phyloP scores from a whole-genome alignment of 2,888 invertebrate genomes.

The Pristionchus exspectatus region DNA sequence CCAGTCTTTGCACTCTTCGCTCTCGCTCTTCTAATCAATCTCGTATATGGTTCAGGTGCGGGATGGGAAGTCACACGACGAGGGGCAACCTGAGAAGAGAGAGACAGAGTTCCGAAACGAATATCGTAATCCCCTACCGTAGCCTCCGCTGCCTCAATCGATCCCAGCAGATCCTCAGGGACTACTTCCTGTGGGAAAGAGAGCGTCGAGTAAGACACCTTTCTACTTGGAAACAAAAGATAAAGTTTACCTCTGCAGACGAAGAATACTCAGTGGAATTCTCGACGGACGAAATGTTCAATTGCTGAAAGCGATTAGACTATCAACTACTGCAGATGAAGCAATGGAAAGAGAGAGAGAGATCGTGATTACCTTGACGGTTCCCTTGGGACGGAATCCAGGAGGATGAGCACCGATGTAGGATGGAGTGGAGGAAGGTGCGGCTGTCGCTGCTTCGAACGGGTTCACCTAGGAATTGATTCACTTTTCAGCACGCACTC shows the following conservation, averaged over 20 bases:
- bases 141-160: conserved; percentile 42
- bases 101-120: background rate
- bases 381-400: conserved; percentile 49
- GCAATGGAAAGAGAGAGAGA: background rate
- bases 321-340: conserved; percentile 29
- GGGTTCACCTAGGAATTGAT: conserved; percentile 31
- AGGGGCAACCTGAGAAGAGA: background rate
- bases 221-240: background rate
- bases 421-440: background rate
- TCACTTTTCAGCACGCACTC: too few species aligned
- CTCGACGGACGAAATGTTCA: conserved; percentile 48
- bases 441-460: background rate
- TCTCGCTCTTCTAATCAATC: conserved; percentile 45
- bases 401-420: conserved; percentile 35
- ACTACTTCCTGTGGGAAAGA: conserved; percentile 6
- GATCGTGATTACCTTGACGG: conserved; percentile 8
- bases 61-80: conserved; percentile 17
- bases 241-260: conserved; percentile 1
- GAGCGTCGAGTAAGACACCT: too few species aligned
- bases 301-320: conserved; percentile 43
- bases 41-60: conserved; percentile 50
- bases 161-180: conserved; percentile 32
- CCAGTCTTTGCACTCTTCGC: conserved; percentile 39
- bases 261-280: conserved; percentile 33
- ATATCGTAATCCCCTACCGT: background rate